These are phyloP conservation scores for Patella caerulea DNA, from an alignment of 2,888 invertebrate genomes.

Conservation along the genomic window DNA sequence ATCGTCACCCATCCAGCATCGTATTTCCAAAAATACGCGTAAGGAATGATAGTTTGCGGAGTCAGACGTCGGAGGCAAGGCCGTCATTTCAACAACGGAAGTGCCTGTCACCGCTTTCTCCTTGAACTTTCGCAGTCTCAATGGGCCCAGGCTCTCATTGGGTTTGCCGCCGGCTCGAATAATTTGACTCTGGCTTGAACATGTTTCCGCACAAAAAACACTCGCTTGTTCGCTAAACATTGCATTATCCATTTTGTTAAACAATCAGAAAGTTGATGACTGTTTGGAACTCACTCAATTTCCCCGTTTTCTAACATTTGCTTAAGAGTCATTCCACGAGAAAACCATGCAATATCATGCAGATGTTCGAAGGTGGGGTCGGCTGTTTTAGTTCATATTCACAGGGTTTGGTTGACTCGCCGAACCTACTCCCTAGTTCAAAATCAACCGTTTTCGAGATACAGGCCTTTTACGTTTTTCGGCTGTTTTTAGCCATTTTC, in stretches of 20 bases:
- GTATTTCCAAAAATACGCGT: neutral
- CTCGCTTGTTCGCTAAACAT: neutral
- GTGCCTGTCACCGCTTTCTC: slow-evolving; percentile 14
- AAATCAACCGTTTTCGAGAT: too few relatives aligned
- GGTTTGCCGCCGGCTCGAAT: slow-evolving; percentile 14
- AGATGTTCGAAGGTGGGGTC: too few relatives aligned
- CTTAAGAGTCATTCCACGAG: too few relatives aligned
- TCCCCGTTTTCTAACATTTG: too few relatives aligned
- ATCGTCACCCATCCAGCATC: neutral
- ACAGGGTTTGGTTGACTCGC: too few relatives aligned
- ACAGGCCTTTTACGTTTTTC: too few relatives aligned
- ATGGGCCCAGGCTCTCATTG: slow-evolving; percentile 14
- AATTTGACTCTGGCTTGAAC: neutral
- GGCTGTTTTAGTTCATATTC: too few relatives aligned
- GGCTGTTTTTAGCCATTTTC: too few relatives aligned
- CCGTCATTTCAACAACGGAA: neutral
- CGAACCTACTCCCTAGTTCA: too few relatives aligned
- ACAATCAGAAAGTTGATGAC: too few relatives aligned
- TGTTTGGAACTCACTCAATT: too few relatives aligned
- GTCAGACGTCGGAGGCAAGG: neutral
- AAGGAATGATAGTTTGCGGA: neutral
- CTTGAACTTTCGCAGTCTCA: slow-evolving; percentile 24
- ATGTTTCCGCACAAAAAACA: neutral
- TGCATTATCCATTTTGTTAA: slow-evolving; percentile 19
- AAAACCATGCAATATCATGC: too few relatives aligned